Conservation (phyloP, 1,140 invertebrate species). For the Propsilocerus akamusi region DNA sequence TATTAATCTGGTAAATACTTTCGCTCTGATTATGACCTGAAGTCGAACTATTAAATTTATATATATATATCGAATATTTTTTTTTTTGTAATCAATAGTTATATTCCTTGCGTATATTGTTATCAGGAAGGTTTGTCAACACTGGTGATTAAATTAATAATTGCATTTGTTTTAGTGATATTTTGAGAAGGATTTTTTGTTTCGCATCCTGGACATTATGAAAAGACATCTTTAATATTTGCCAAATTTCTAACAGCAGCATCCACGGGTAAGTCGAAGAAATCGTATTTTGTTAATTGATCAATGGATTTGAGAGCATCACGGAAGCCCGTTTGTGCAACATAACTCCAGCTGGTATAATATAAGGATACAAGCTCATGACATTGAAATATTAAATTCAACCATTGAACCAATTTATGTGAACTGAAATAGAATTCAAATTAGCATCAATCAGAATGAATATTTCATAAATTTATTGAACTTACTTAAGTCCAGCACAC, state of each 20-base stretch:
- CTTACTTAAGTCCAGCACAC: slow-evolving; percentile 87
- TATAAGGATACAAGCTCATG: slow-evolving; percentile 72
- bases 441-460: slow-evolving; percentile 5
- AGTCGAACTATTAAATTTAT: too few relatives aligned
- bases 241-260: slow-evolving; percentile 88
- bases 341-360: slow-evolving; percentile 91
- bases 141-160: too few relatives aligned
- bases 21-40: too few relatives aligned
- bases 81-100: too few relatives aligned
- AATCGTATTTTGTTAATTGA: slow-evolving; percentile 64
- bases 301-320: slow-evolving; percentile 85
- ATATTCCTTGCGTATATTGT: too few relatives aligned
- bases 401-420: slow-evolving; percentile 80
- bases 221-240: slow-evolving; percentile 93
- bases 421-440: slow-evolving; percentile 31
- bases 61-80: too few relatives aligned
- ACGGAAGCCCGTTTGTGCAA: slow-evolving; percentile 91
- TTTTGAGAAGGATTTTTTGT: too few relatives aligned
- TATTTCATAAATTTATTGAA: slow-evolving; percentile 11
- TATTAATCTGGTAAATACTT: too few relatives aligned
- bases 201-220: too few relatives aligned
- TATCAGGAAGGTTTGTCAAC: too few relatives aligned
- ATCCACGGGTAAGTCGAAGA: slow-evolving; percentile 79
- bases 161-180: too few relatives aligned
- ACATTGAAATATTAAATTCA: slow-evolving; percentile 81